Conservation (phyloP, 1,140 invertebrate species). For the Caenorhabditis remanei region DNA sequence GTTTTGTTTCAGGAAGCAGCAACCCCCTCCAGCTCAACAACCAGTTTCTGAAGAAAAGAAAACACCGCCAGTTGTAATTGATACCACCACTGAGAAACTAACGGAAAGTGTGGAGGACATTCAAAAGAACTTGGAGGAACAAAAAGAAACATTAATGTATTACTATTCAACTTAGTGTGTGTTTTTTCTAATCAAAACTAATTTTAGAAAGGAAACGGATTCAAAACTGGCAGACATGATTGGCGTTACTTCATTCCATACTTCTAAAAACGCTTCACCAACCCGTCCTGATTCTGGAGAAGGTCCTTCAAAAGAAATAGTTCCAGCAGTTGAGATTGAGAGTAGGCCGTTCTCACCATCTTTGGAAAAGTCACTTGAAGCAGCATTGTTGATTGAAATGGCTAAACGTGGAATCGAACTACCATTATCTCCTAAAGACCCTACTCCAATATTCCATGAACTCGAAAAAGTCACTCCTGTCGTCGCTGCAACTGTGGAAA, state of each 20-base stretch:
- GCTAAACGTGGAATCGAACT: slow-evolving; percentile 57
- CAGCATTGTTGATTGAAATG: slow-evolving; percentile 50
- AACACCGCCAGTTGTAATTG: neutral
- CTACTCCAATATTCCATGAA: neutral
- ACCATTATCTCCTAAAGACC: slow-evolving; percentile 34
- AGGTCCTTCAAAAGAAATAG: neutral
- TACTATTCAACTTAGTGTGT: neutral
- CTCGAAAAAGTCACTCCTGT: neutral
- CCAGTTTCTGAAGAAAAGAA: neutral
- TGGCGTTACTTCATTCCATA: slow-evolving; percentile 31
- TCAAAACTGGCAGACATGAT: slow-evolving; percentile 60
- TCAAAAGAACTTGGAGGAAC: neutral
- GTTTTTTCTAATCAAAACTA: neutral
- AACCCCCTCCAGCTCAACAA: too few relatives aligned
- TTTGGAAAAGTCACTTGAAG: slow-evolving; percentile 41
- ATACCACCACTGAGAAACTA: neutral
- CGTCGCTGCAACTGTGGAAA: neutral
- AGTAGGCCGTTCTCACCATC: neutral
- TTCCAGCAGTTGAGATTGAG: neutral
- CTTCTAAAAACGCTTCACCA: neutral
- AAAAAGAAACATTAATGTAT: slow-evolving; percentile 13
- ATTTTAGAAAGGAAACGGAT: slow-evolving; percentile 47
- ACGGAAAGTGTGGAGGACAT: neutral
- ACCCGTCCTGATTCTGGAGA: slow-evolving; percentile 31
- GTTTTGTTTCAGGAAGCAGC: too few relatives aligned